A percentile compares a stretch with the other conserved stretches of the same genome.
Conservation (phyloP, 2,888 invertebrate genomes). For the Eutolmus rufibarbis region DNA sequence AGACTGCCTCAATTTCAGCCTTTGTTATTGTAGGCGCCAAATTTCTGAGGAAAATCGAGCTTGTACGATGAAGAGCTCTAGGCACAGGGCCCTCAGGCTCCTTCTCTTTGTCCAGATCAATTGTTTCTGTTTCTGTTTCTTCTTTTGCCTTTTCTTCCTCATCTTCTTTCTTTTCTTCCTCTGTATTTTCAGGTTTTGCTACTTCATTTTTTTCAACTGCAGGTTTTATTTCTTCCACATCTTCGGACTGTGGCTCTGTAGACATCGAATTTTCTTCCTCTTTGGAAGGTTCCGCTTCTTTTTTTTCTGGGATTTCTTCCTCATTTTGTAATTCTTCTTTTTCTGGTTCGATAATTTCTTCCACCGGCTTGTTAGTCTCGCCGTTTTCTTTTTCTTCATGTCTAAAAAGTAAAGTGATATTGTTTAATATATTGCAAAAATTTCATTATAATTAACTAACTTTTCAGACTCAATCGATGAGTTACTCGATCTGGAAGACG, state of each 20-base stretch:
- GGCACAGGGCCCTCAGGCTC: slow-evolving; percentile 63
- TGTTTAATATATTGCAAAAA: neutral
- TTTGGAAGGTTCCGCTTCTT: slow-evolving; percentile 44
- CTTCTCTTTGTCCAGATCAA: slow-evolving; percentile 64
- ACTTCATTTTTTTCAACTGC: slow-evolving; percentile 44
- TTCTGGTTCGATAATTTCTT: slow-evolving; percentile 60
- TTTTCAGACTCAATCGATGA: slow-evolving; percentile 52
- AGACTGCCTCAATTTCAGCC: slow-evolving; percentile 95
- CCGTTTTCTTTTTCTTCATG: slow-evolving; percentile 55
- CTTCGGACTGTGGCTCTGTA: slow-evolving; percentile 44
- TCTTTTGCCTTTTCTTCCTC: slow-evolving; percentile 53
- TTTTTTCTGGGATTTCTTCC: slow-evolving; percentile 57
- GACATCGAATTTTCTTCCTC: neutral
- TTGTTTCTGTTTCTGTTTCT: slow-evolving; percentile 61
- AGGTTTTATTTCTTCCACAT: slow-evolving; percentile 45
- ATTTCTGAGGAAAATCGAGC: slow-evolving; percentile 95
- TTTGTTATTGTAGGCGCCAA: slow-evolving; percentile 95
- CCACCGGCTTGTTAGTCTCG: neutral
- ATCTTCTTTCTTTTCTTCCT: slow-evolving; percentile 48
- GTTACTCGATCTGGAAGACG: slow-evolving; percentile 52
- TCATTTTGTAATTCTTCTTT: slow-evolving; percentile 56
- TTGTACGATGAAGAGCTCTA: slow-evolving; percentile 89
- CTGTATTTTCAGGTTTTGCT: slow-evolving; percentile 45
- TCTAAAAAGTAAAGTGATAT: slow-evolving; percentile 43
- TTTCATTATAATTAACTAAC: neutral